These are phyloP conservation scores for Myotis brandtii DNA, from an alignment of 2,113 vertebrate species.

Conservation along the genomic window DNA sequence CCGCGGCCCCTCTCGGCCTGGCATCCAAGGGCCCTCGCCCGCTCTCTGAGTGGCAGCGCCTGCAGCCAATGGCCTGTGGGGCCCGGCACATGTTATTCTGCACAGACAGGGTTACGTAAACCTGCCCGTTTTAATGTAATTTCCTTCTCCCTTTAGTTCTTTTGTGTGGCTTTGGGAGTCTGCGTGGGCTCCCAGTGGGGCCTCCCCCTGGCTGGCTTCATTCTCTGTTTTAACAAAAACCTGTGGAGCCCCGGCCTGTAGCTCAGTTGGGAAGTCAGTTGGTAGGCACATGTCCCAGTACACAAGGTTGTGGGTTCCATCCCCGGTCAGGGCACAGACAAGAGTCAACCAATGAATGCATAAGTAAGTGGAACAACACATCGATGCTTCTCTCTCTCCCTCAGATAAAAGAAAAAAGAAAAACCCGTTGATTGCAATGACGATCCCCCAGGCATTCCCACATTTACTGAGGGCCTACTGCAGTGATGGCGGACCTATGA, in stretches of 20 bases:
- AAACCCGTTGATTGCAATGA: not conserved
- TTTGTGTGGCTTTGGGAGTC: conserved; percentile 19
- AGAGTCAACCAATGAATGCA: too few species aligned
- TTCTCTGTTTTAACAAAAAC: not conserved
- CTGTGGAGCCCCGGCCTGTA: too few species aligned
- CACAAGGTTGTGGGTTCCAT: too few species aligned
- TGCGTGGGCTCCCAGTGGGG: not conserved
- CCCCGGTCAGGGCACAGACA: too few species aligned
- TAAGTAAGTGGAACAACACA: too few species aligned
- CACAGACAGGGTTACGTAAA: conserved; percentile 29
- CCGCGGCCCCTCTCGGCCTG: not conserved
- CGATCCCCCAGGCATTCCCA: not conserved
- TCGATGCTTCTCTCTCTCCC: too few species aligned
- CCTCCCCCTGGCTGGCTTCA: not conserved
- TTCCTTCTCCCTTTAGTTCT: conserved; percentile 37
- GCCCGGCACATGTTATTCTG: not conserved
- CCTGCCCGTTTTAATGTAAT: conserved; percentile 22
- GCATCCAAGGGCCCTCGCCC: not conserved
- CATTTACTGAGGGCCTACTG: not conserved
- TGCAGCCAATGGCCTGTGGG: not conserved
- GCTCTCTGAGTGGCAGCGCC: conserved; percentile 4
- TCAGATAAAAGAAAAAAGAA: not conserved
- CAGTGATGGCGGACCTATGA: too few species aligned
- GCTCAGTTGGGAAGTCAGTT: too few species aligned
- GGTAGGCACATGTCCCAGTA: too few species aligned